Conservation (phyloP, 2,113 vertebrate genomes). For the Oryzias javanicus region DNA sequence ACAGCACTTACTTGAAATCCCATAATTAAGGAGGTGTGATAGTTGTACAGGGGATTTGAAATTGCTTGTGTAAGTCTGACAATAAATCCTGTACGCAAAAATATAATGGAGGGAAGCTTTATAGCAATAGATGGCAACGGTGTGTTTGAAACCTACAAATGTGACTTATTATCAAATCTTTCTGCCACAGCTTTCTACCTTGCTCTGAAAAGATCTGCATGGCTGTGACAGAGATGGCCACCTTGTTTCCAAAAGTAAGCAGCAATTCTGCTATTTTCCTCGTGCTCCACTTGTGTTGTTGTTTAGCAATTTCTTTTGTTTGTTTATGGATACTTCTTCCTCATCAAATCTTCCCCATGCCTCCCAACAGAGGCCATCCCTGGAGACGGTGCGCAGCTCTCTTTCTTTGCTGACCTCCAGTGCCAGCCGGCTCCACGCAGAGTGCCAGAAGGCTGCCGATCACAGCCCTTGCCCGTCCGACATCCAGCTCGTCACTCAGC, state of each 20-base stretch:
- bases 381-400: constrained; percentile 87
- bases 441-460: constrained; percentile 88
- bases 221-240: constrained; percentile 96
- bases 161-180: background rate
- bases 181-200: constrained; percentile 85
- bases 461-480: constrained; percentile 79
- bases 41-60: no score
- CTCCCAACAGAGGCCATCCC: constrained; percentile 84
- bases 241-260: constrained; percentile 95
- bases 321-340: constrained; percentile 14
- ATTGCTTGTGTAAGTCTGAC: no score
- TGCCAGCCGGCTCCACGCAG: constrained; percentile 89
- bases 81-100: no score
- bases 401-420: constrained; percentile 93
- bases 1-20: no score
- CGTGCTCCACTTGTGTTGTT: background rate
- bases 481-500: constrained; percentile 95
- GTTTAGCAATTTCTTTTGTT: constrained; percentile 8
- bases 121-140: no score
- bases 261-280: background rate
- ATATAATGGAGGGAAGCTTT: no score
- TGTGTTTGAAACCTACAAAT: no score
- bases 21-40: no score
- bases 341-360: background rate
- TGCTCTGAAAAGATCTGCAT: constrained; percentile 96